phyloP scores from a whole-genome alignment of 2,888 invertebrate genomes.

The Xanthostigma xanthostigma region DNA sequence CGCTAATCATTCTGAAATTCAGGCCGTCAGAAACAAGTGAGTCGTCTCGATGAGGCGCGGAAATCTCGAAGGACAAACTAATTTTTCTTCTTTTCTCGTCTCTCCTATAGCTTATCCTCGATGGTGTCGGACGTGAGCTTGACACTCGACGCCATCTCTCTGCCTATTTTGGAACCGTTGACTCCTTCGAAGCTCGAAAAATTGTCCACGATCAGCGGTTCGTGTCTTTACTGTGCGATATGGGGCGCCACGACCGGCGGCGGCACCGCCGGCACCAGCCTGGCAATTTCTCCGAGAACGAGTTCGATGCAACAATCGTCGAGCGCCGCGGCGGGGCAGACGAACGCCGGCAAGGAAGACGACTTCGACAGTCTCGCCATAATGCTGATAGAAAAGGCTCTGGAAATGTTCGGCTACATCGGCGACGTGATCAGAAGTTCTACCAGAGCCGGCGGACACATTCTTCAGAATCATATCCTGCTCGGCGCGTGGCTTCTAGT shows the following conservation, averaged over 20 bases:
- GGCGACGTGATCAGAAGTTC: conserved; percentile 69
- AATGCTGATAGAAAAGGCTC: conserved; percentile 71
- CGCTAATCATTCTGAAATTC: conserved; percentile 55
- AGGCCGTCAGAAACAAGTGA: conserved; percentile 49
- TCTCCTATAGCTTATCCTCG: conserved; percentile 46
- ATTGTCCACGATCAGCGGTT: conserved; percentile 66
- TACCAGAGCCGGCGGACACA: conserved; percentile 73
- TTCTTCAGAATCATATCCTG: conserved; percentile 78
- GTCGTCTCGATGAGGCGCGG: conserved; percentile 6
- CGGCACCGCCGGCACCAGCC: conserved; percentile 33
- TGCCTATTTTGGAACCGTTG: conserved; percentile 79
- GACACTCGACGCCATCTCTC: conserved; percentile 65
- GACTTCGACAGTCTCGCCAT: conserved; percentile 68
- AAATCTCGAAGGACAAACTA: neutral
- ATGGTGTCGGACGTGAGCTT: conserved; percentile 73
- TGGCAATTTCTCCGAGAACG: conserved; percentile 20
- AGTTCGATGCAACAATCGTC: conserved; percentile 14
- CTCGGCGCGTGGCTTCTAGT: conserved; percentile 80
- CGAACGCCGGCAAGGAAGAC: conserved; percentile 44
- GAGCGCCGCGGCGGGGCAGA: conserved; percentile 15
- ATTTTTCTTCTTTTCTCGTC: neutral
- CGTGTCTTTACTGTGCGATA: conserved; percentile 68
- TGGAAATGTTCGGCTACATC: conserved; percentile 72
- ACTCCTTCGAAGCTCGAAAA: conserved; percentile 70
- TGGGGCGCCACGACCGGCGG: conserved; percentile 9